A percentile compares a stretch with the other conserved stretches of the same genome.
Conservation (phyloP, 2,113 vertebrate genomes). For the Nycticebus coucang region DNA sequence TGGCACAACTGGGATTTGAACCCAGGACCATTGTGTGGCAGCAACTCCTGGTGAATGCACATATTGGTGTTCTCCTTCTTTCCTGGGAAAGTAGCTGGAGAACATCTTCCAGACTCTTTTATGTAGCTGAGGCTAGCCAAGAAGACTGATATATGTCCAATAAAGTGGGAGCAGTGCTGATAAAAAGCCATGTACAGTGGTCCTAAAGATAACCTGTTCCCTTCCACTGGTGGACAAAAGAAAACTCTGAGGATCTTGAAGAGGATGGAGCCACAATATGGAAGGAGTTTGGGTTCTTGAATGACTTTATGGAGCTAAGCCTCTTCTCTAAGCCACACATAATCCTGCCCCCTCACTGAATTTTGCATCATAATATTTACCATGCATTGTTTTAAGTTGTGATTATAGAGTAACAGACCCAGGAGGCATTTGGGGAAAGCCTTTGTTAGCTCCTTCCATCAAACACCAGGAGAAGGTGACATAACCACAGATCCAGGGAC, state of each 20-base stretch:
- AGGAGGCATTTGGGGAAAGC: neutral
- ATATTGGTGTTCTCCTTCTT: neutral
- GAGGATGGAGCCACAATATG: neutral
- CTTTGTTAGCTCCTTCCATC: neutral
- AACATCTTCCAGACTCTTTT: neutral
- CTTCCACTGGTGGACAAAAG: neutral
- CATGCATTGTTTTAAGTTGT: neutral
- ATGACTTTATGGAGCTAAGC: neutral
- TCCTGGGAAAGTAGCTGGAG: neutral
- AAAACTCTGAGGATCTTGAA: neutral
- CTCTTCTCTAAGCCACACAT: neutral
- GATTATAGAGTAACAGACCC: neutral
- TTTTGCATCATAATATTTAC: neutral
- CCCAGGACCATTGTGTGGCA: rapidly evolving
- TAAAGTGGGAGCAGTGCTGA: neutral
- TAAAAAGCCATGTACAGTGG: neutral
- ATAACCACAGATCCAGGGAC: neutral
- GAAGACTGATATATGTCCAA: neutral
- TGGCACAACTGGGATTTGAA: neutral
- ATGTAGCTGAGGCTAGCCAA: neutral
- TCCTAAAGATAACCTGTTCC: neutral
- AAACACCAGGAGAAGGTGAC: neutral
- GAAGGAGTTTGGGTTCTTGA: neutral
- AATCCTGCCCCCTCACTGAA: neutral
- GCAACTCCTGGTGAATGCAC: neutral